Base-by-base conservation (phyloP, 2,888 invertebrate genomes). In the Phymatocera aterrima region DNA sequence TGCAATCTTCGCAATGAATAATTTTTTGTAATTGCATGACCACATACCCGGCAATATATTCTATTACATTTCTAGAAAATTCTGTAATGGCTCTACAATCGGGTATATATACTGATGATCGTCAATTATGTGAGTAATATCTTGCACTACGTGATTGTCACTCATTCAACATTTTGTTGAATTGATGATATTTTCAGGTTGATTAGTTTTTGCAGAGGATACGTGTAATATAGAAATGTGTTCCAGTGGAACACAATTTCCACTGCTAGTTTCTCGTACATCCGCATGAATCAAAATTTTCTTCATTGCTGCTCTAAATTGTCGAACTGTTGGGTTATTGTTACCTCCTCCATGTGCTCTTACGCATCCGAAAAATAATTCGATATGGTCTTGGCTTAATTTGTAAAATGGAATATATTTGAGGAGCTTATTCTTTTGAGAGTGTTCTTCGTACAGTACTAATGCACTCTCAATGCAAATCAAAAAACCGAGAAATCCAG, bases 201-300 rank as follows among this genome's bases (percentile, higher is more conserved):
- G 12, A 46, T 46, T 46, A 46, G 6, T 46, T 46, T 46, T 46
- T 46, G 46, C 12, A 18, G 72, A 72, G 18, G 72, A 21, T 1
- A 72, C 24, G 48, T 82, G 78, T 12, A 83, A 77, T 18, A 83
- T 79, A 31, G 78, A 61, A 77, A 83, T 80, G 61, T 82, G 12
- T 77, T 82, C 79, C 21, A 82, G 54, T n/a, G 82, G 80, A 18
- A 82, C 65, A 54, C 82, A 83, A 74, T 83, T 84, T 10, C 70
- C 54, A 31, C 57, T 48, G 37, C 37, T 70, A 68, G 40, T 64
- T 48, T 60, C 74, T 43, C 60, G 24, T 21, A 79, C 31, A 60
- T 70, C 61, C 28, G 77, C 24, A 18, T 79, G 77, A 31, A 79
- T 43, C 18, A 77, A 40, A 21, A 79, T 60, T 51, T 79, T 64